Base-by-base conservation (phyloP, 1,140 invertebrate genomes). In the Drosophila rhopaloa region DNA sequence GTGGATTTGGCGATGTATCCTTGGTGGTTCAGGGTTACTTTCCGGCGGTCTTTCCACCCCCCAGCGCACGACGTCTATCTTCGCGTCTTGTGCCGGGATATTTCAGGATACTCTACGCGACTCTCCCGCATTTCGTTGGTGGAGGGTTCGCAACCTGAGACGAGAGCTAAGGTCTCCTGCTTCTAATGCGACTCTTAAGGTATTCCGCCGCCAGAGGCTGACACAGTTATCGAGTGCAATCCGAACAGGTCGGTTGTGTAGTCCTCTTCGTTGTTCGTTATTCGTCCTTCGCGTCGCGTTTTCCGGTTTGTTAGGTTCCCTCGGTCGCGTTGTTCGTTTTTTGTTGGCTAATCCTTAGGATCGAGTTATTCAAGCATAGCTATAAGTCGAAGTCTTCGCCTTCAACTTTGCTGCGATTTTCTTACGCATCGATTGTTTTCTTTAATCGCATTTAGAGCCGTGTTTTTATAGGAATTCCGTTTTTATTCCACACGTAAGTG, bases 151-250 rank as follows among this genome's bases (percentile, higher is more conserved):
- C 59, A 71, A 78, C 84, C 79, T 79, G 60, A 61, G 76, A 48
- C 48, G 47, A 55, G 50, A 67, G 50, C 38, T 16, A 41, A 5
- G n/a, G 41, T 27, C 43, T 56, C 35, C 46, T 19, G 50, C 24
- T 38, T 16, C 37, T 41, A 37, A 1, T 54, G 19, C 43, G 76
- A 79, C 76, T 81, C 62, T 67, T 38, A 46, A 65, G 73, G 81
- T 68, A 90, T 90, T 90, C 85, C 86, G 61, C 51, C 53, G 82
- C 75, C 79, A 59, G 51, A 70, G 61, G 47, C 74, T 91, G 90
- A 91, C 90, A 91, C 90, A 91, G 90, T 91, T 91, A 91, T 91
- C 77, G 84, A 86, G 83, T 91, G 90, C 83, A 91, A 89, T 91
- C 78, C 90, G 77, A 65, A 77, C 81, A 84, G 89, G 90, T 89